Evolutionary conservation across 2,888 invertebrate species (phyloP).

Genomic region (Dicranocentrus wangi): DNA sequence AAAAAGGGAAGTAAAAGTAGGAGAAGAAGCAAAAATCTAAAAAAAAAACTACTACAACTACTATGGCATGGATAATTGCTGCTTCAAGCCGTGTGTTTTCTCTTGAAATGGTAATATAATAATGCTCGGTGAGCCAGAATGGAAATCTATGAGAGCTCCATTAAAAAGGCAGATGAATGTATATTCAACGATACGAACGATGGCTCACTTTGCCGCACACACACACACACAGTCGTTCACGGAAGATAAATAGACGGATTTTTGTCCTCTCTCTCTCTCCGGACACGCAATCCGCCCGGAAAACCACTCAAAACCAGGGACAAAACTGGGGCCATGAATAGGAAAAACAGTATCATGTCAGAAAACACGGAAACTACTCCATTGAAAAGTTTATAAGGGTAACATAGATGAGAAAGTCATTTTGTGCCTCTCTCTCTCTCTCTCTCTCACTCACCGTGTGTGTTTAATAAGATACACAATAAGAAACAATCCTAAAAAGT

Average conservation of each 20-base stretch:
- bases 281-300: constrained; percentile 39
- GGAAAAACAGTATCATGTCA: too few relatives aligned
- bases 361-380: too few relatives aligned
- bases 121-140: too few relatives aligned
- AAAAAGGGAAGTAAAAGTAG: neutral
- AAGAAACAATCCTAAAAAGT: too few relatives aligned
- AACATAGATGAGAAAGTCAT: too few relatives aligned
- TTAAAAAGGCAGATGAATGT: constrained; percentile 32
- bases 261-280: constrained; percentile 25
- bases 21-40: constrained; percentile 3
- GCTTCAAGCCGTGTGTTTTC: neutral
- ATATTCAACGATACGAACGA: constrained; percentile 9
- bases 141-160: constrained; percentile 27
- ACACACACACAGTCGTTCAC: too few relatives aligned
- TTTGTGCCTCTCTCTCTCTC: too few relatives aligned
- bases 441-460: too few relatives aligned
- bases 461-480: too few relatives aligned
- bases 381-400: too few relatives aligned
- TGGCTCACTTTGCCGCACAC: too few relatives aligned
- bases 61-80: too few relatives aligned
- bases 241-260: constrained; percentile 50
- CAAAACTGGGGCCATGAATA: neutral
- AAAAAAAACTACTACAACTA: neutral
- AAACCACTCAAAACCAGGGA: neutral
- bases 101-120: neutral